A percentile compares a stretch with the other conserved stretches of the same genome.
Conservation (phyloP, 1,140 invertebrate species). For the Lucilia cuprina region DNA sequence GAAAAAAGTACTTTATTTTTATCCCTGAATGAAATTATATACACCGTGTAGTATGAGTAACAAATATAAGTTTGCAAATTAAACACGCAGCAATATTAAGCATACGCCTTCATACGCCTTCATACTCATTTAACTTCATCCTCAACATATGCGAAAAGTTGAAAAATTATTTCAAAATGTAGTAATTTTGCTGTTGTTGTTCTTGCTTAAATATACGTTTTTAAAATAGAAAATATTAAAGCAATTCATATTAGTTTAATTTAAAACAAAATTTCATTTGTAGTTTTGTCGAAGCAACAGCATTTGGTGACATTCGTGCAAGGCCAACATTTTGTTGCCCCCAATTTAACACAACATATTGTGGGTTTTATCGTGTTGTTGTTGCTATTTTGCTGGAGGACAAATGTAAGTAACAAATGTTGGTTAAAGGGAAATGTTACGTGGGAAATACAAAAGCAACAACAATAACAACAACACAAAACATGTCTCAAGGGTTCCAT, state of each 20-base stretch:
- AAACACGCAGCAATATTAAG: neutral
- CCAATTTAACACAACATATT: neutral
- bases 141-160: neutral
- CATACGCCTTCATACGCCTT: slow-evolving; percentile 4
- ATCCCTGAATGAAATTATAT: neutral
- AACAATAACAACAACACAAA: neutral
- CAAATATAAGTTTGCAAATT: neutral
- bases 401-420: neutral
- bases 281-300: neutral
- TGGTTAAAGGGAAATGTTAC: neutral
- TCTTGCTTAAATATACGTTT: neutral
- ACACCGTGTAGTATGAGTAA: neutral
- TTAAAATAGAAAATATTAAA: neutral
- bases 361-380: neutral
- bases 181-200: neutral
- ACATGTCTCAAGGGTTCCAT: neutral
- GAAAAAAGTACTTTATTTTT: too few relatives aligned
- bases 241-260: neutral
- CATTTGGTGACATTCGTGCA: slow-evolving; percentile 13
- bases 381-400: neutral
- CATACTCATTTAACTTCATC: neutral
- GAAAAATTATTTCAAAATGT: neutral
- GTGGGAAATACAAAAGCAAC: neutral
- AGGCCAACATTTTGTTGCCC: neutral
- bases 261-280: neutral